Percentiles rank a stretch among this genome's conserved stretches.
These are phyloP conservation scores for Aphidoletes aphidimyza DNA, from an alignment of 2,888 invertebrate species.

Conservation along the genomic window DNA sequence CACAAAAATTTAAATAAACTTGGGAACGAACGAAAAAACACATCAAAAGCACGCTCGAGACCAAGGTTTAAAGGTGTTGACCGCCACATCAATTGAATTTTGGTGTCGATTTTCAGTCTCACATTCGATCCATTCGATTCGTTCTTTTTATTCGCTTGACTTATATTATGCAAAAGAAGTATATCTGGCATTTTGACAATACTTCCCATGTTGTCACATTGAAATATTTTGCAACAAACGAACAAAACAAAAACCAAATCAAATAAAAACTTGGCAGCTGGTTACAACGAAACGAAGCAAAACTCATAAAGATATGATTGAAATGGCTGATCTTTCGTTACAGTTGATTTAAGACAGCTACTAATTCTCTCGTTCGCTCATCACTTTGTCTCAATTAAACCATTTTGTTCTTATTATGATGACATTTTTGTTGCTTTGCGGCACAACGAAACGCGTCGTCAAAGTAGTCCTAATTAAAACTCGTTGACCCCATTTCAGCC, in stretches of 20 bases:
- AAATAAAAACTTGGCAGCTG: not conserved
- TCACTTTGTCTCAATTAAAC: conserved; percentile 37
- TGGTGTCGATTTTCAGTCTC: not conserved
- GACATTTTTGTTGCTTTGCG: not conserved
- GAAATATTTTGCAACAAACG: no score
- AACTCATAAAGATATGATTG: conserved; percentile 22
- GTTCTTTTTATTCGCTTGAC: not conserved
- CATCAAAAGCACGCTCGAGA: no score
- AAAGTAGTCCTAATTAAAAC: not conserved
- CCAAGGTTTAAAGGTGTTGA: conserved; percentile 28
- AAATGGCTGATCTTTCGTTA: conserved; percentile 13
- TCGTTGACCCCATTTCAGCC: conserved; percentile 28
- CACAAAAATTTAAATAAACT: not conserved
- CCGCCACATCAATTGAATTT: conserved; percentile 53
- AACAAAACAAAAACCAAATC: no score
- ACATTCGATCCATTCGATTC: not conserved
- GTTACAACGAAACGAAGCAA: not conserved
- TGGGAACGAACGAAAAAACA: not conserved
- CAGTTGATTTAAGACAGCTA: not conserved
- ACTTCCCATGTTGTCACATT: not conserved
- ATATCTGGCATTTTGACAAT: conserved; percentile 32
- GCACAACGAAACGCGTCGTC: not conserved
- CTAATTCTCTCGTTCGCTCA: not conserved
- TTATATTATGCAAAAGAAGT: not conserved
- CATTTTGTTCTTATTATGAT: conserved; percentile 1